Conservation (phyloP, 2,888 invertebrate genomes). For the Gari tellinella region DNA sequence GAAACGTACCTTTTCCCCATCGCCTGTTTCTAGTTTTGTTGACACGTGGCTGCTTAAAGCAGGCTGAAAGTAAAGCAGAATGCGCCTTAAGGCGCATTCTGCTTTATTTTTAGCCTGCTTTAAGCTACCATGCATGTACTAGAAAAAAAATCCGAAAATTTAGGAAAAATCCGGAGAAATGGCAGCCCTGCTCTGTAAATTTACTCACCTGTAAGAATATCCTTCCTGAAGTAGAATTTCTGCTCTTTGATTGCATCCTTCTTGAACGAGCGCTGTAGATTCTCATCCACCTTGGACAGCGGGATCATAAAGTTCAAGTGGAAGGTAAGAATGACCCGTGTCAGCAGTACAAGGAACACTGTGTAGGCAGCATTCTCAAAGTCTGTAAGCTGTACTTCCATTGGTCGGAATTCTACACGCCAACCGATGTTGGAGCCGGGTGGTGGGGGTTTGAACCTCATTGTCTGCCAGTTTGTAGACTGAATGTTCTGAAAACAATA, state of each 20-base stretch:
- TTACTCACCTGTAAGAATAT: slow-evolving; percentile 75
- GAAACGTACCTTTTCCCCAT: too few species aligned
- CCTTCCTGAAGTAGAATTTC: slow-evolving; percentile 93
- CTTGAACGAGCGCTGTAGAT: slow-evolving; percentile 97
- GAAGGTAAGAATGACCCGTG: slow-evolving; percentile 98
- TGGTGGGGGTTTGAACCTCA: slow-evolving; percentile 98
- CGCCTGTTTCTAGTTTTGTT: too few species aligned
- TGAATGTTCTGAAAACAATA: slow-evolving; percentile 98
- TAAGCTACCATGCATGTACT: too few species aligned
- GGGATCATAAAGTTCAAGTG: slow-evolving; percentile 98
- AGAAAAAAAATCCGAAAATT: too few species aligned
- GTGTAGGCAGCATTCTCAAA: slow-evolving; percentile 99
- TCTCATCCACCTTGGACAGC: slow-evolving; percentile 96
- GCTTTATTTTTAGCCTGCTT: too few species aligned
- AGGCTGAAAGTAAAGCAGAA: too few species aligned
- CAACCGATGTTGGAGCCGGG: slow-evolving; percentile 97
- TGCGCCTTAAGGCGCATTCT: too few species aligned
- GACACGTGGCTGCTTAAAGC: too few species aligned
- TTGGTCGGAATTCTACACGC: slow-evolving; percentile 99
- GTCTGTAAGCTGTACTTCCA: slow-evolving; percentile 95
- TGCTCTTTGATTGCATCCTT: slow-evolving; percentile 93
- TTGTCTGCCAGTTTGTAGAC: slow-evolving; percentile 99
- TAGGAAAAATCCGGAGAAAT: too few species aligned
- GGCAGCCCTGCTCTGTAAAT: too few species aligned
- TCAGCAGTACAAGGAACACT: slow-evolving; percentile 98